phyloP scores from a whole-genome alignment of 2,113 vertebrate genomes.

The Trachemys scripta region DNA sequence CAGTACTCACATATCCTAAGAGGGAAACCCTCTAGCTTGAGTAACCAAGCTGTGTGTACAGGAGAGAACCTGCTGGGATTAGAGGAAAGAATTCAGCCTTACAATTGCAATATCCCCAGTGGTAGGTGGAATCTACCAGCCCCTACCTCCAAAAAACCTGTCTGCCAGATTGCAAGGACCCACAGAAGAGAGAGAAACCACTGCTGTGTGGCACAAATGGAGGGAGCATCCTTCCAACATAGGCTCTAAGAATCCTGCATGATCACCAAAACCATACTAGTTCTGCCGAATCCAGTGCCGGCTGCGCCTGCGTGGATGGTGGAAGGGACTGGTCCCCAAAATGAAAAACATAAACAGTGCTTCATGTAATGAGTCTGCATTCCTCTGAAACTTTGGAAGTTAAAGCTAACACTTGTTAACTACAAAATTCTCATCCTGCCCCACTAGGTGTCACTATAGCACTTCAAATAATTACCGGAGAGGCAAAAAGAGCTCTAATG shows the following conservation, averaged over 20 bases:
- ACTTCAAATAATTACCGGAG: neutral
- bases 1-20: neutral
- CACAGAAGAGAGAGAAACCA: neutral
- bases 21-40: neutral
- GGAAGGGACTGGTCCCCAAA: neutral
- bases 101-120: neutral
- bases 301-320: neutral
- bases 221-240: neutral
- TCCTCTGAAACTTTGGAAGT: neutral
- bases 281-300: neutral
- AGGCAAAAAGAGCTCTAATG: neutral
- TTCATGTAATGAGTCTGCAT: neutral
- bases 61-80: neutral
- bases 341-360: neutral
- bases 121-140: neutral
- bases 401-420: neutral
- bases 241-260: neutral
- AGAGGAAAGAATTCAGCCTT: neutral
- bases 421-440: neutral
- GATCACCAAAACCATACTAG: neutral
- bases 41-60: neutral
- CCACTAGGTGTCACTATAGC: conserved; percentile 36
- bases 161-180: neutral
- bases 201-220: neutral
- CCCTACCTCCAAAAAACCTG: neutral